Base-by-base conservation (phyloP, 2,797 vertebrate species). In the Atherinosoma microstoma region DNA sequence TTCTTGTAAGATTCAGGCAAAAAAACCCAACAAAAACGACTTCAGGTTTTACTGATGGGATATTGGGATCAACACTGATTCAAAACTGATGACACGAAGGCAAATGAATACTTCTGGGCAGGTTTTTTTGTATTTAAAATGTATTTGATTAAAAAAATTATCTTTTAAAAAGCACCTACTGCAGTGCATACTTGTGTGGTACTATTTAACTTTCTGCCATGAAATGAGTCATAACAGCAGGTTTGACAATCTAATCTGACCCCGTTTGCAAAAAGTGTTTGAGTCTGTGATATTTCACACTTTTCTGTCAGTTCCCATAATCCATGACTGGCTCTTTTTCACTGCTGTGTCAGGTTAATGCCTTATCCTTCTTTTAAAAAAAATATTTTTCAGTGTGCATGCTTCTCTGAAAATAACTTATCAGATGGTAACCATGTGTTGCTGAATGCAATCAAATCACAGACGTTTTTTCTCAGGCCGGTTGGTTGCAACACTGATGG, bases 361-460 rank as follows among this genome's bases (percentile, higher is more conserved):
- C 67, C 16, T 22, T 27, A 30, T 58, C 24, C 42, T 49, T 64
- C 38, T 47, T 24, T 67, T 34, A 54, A 29, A 16, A 24, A 40
- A 60, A 51, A 6, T 27, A 12, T 57, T 27, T 16, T 54, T 51
- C 34, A 54, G 22, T 3, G 36, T 32, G 36, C 27, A 22, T 2
- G 3, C 18, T 30, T 38, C 56, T 58, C 34, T 58, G 24, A 58
- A 34, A 49, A 15, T 40, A 27, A 24, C 6, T 11, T 20, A 51
- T 77, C 67, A 71, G 35, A 54, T 74, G 59, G 70, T 40, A 24
- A 61, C 65, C 76, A 76, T 58, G 58, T 67, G 40, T 78, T 30
- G 53, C 11, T 40, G 65, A 63, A 47, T n/a, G 22, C 58, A 11
- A 6, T 58, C 30, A 75, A 35, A n/a, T 15, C 24, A 34, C 27